Evolutionary conservation across 1,140 invertebrate genomes (phyloP).

Genomic region (Penaeus chinensis): DNA sequence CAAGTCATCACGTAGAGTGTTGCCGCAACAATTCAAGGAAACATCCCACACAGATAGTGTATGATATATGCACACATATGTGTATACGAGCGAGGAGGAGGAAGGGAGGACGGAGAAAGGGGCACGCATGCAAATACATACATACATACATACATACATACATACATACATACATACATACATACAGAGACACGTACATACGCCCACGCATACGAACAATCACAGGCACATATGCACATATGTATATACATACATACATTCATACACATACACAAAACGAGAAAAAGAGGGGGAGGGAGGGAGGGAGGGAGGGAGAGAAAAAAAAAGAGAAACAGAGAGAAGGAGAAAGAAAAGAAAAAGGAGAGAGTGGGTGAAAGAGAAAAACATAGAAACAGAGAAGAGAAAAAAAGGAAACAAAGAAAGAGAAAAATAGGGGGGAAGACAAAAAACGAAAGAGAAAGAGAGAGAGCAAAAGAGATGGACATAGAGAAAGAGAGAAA

Average conservation of each 20-base stretch:
- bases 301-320: no score
- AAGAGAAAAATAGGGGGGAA: no score
- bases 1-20: no score
- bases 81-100: no score
- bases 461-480: background rate
- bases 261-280: background rate
- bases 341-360: background rate
- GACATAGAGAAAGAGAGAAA: no score
- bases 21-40: no score
- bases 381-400: constrained; percentile 16
- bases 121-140: no score
- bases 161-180: background rate
- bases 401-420: no score
- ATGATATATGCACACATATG: no score
- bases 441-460: background rate
- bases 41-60: no score
- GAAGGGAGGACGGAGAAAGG: no score
- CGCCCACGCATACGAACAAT: no score
- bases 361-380: background rate
- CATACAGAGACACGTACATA: background rate
- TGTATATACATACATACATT: background rate
- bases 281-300: background rate
- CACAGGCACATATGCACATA: background rate
- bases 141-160: background rate
- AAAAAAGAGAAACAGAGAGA: background rate